These are phyloP conservation scores for Tenualosa thibaudeaui DNA, from an alignment of 2,797 vertebrate genomes.

Conservation along the genomic window DNA sequence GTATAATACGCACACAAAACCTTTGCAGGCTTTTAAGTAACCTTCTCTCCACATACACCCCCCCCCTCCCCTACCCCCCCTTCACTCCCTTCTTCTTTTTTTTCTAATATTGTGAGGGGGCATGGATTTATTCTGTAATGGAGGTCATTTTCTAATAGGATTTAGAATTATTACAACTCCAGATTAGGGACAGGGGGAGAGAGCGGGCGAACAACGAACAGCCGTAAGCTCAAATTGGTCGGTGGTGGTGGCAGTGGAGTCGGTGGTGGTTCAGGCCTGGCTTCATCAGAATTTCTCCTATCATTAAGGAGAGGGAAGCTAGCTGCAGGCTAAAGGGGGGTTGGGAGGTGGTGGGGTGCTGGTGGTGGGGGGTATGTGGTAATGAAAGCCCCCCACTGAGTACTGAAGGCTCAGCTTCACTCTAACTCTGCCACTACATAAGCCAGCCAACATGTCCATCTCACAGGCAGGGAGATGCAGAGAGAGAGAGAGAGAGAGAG, in stretches of 20 bases:
- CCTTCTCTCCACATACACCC: neutral
- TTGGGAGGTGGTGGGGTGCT: neutral
- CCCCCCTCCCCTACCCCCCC: neutral
- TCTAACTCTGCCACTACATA: conserved; percentile 25
- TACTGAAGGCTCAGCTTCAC: conserved; percentile 50
- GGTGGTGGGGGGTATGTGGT: conserved; percentile 46
- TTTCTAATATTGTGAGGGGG: conserved; percentile 22
- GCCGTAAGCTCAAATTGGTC: conserved; percentile 47
- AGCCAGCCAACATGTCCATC: conserved; percentile 44
- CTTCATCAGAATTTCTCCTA: conserved; percentile 62
- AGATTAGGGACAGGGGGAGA: conserved; percentile 60
- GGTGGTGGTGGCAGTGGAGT: conserved; percentile 45
- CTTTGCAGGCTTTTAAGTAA: neutral
- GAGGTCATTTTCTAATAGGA: conserved; percentile 70
- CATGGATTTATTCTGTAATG: conserved; percentile 62
- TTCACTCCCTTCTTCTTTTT: neutral
- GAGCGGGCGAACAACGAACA: conserved; percentile 37
- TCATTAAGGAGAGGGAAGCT: conserved; percentile 64
- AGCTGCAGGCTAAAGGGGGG: conserved; percentile 54
- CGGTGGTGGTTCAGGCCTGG: conserved; percentile 48
- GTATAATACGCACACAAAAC: neutral
- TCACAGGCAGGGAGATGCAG: conserved; percentile 9
- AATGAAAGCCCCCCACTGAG: conserved; percentile 68
- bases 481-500: conserved; percentile 1
- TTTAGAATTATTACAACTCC: conserved; percentile 69